These are phyloP conservation scores for Danio jaintianensis DNA, from an alignment of 2,797 vertebrate genomes.

Conservation along the genomic window DNA sequence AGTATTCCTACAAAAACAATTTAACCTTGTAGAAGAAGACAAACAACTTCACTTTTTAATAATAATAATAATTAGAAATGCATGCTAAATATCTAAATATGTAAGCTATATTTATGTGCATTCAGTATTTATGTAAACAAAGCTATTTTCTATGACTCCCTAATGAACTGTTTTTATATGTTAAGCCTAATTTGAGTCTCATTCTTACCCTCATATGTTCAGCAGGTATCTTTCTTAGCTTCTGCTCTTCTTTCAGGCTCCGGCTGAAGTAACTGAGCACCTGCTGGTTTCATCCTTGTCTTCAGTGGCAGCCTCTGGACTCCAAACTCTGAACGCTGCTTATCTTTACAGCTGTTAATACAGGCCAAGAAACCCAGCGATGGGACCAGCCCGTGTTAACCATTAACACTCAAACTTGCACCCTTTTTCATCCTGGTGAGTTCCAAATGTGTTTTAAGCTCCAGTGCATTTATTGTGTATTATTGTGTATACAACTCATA, in stretches of 20 bases:
- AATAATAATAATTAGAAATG: background rate
- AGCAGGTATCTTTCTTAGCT: background rate
- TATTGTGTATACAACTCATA: too few relatives aligned
- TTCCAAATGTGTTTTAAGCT: background rate
- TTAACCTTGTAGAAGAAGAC: background rate
- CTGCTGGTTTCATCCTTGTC: slow-evolving; percentile 15
- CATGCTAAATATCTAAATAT: background rate
- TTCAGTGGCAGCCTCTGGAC: slow-evolving; percentile 57
- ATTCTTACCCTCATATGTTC: slow-evolving; percentile 43
- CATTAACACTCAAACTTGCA: slow-evolving; percentile 52
- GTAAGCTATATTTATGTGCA: too few relatives aligned
- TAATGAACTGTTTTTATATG: background rate
- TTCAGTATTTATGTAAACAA: background rate
- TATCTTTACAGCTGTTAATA: slow-evolving; percentile 62
- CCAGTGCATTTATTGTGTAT: background rate
- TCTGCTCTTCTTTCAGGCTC: slow-evolving; percentile 22
- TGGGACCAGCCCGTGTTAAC: slow-evolving; percentile 51
- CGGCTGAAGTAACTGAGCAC: slow-evolving; percentile 31
- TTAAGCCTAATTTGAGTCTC: background rate
- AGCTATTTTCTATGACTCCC: background rate
- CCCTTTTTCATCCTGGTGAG: slow-evolving; percentile 11
- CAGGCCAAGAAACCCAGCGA: slow-evolving; percentile 32
- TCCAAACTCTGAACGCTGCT: slow-evolving; percentile 58
- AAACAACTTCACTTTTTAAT: background rate
- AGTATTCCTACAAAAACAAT: background rate